Conservation (phyloP, 2,888 invertebrate genomes). For the Macroteleia sp. region DNA sequence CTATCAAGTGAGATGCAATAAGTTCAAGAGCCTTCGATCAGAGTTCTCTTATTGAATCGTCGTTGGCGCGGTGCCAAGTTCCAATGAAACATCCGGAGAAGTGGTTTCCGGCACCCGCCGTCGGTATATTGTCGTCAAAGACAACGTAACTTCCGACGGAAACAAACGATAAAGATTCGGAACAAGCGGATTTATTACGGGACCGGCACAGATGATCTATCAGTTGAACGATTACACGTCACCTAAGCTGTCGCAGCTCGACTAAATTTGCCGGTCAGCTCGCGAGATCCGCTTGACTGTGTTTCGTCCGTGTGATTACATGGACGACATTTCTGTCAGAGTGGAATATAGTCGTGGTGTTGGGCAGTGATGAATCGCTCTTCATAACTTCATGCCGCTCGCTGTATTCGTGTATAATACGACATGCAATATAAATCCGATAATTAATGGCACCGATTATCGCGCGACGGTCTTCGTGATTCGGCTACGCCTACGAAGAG, state of each 20-base stretch:
- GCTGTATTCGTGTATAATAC: conserved; percentile 43
- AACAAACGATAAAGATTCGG: conserved; percentile 51
- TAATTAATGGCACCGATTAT: conserved; percentile 64
- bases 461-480: conserved; percentile 43
- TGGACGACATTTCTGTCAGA: conserved; percentile 49
- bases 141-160: conserved; percentile 46
- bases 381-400: conserved; percentile 63
- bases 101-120: conserved; percentile 56
- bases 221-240: conserved; percentile 59
- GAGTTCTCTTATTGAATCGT: conserved; percentile 63
- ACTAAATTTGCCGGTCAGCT: conserved; percentile 65
- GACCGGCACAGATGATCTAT: conserved; percentile 53
- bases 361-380: conserved; percentile 63
- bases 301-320: conserved; percentile 47
- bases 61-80: conserved; percentile 56
- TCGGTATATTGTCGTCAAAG: conserved; percentile 39
- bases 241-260: conserved; percentile 60
- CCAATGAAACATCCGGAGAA: conserved; percentile 59
- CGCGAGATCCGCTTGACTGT: conserved; percentile 23
- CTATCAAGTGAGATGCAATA: conserved; percentile 58
- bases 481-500: conserved; percentile 46
- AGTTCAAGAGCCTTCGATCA: conserved; percentile 56
- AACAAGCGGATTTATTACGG: conserved; percentile 49
- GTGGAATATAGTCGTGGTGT: conserved; percentile 47
- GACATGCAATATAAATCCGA: conserved; percentile 60